phyloP scores from a whole-genome alignment of 2,888 invertebrate species.

The Mythimna pallens region DNA sequence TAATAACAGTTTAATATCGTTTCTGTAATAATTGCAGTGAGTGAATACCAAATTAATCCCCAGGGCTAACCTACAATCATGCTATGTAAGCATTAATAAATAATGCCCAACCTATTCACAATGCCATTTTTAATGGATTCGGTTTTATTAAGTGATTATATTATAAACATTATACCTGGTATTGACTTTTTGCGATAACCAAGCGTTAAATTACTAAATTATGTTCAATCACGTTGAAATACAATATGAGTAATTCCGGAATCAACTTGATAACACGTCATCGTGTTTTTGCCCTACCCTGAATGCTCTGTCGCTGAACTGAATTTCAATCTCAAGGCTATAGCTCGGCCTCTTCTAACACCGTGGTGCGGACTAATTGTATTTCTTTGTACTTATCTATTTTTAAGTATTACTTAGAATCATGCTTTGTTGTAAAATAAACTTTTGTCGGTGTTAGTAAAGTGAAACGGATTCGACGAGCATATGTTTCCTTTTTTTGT shows the following conservation, averaged over 20 bases:
- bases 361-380: constrained; percentile 7
- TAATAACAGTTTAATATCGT: not conserved
- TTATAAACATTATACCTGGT: not conserved
- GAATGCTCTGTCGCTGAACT: constrained; percentile 29
- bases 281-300: constrained; percentile 41
- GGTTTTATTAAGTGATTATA: not conserved
- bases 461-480: constrained; percentile 1
- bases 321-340: constrained; percentile 47
- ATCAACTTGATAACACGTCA: constrained; percentile 13
- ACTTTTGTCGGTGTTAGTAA: constrained; percentile 14
- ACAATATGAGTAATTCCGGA: constrained; percentile 24
- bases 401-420: not conserved
- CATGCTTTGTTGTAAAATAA: constrained; percentile 19
- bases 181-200: not conserved
- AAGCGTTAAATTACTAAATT: constrained; percentile 19
- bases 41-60: not conserved
- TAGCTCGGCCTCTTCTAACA: constrained; percentile 8
- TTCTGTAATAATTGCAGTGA: not conserved
- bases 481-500: constrained; percentile 32
- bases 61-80: not conserved
- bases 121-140: constrained; percentile 4
- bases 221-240: constrained; percentile 13
- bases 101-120: not conserved
- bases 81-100: not conserved
- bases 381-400: constrained; percentile 19